These are phyloP conservation scores for Temnothorax curvispinosus DNA, from an alignment of 1,140 invertebrate genomes.

Conservation along the genomic window DNA sequence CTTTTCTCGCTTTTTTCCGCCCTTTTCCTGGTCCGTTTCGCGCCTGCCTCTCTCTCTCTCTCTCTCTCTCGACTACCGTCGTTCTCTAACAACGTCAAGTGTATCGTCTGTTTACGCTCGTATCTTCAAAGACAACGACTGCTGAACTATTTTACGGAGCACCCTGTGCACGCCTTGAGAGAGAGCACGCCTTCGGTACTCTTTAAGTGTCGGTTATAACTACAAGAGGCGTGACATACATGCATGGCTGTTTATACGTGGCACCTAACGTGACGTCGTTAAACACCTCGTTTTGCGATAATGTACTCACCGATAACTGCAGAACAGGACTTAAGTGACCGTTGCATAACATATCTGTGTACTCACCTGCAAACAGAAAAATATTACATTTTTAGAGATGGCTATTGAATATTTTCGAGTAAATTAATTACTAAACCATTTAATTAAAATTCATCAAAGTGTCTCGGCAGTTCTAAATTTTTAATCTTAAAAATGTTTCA, in stretches of 20 bases:
- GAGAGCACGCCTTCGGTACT: not conserved
- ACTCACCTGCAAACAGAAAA: slow-evolving; percentile 81
- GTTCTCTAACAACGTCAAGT: slow-evolving; percentile 70
- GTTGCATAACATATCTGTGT: slow-evolving; percentile 56
- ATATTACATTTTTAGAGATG: slow-evolving; percentile 21
- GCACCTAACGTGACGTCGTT: not conserved
- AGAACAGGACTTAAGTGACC: slow-evolving; percentile 65
- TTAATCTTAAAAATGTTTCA: not conserved
- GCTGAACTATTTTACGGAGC: slow-evolving; percentile 64
- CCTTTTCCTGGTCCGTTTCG: slow-evolving; percentile 27
- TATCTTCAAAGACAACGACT: slow-evolving; percentile 79
- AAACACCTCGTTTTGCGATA: slow-evolving; percentile 44
- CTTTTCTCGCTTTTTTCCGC: not conserved
- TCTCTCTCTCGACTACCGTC: slow-evolving; percentile 43
- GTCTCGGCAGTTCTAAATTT: not conserved
- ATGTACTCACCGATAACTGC: slow-evolving; percentile 64
- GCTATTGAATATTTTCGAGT: not conserved
- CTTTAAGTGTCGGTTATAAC: not conserved
- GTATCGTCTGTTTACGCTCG: slow-evolving; percentile 83
- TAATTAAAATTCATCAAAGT: not conserved
- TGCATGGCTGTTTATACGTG: not conserved
- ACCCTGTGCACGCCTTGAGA: slow-evolving; percentile 1
- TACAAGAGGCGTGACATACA: not conserved
- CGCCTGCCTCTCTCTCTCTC: slow-evolving; percentile 8
- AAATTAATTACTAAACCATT: not conserved